A percentile compares a stretch with the other conserved stretches of the same genome.
phyloP scores from a whole-genome alignment of 2,888 invertebrate species.

The Acleris holmiana region DNA sequence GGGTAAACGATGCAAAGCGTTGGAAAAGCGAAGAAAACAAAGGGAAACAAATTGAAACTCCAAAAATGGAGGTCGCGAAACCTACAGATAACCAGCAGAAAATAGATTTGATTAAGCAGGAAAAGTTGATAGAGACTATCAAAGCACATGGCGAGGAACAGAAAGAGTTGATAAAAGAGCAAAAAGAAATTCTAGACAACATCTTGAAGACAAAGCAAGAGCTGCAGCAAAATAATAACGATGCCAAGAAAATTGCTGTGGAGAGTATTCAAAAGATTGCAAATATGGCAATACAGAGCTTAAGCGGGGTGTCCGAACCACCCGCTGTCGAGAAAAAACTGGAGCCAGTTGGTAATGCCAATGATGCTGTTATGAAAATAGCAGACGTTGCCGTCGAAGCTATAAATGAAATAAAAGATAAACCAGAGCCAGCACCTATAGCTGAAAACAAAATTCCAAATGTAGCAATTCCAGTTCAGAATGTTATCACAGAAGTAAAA shows the following conservation, averaged over 20 bases:
- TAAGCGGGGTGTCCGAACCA: conserved; percentile 71
- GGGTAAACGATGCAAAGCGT: conserved; percentile 53
- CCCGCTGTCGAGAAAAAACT: conserved; percentile 45
- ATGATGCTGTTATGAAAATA: conserved; percentile 49
- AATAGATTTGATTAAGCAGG: conserved; percentile 68
- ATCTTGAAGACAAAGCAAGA: conserved; percentile 84
- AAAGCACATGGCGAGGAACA: conserved; percentile 88
- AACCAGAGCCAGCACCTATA: conserved; percentile 43
- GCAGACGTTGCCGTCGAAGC: conserved; percentile 43
- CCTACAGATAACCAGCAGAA: conserved; percentile 51
- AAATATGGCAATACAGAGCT: conserved; percentile 74
- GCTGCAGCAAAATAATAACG: conserved; percentile 73
- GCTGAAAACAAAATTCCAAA: conserved; percentile 22
- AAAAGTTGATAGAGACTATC: conserved; percentile 85
- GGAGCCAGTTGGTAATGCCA: conserved; percentile 26
- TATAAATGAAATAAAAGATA: conserved; percentile 35
- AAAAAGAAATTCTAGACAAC: conserved; percentile 86
- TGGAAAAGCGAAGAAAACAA: conserved; percentile 49
- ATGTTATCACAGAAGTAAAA: conserved; percentile 19
- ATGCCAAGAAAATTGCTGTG: conserved; percentile 78
- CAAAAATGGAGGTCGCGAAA: conserved; percentile 42
- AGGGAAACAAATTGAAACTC: conserved; percentile 45
- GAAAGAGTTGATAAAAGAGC: conserved; percentile 87
- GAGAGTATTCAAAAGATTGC: conserved; percentile 81
- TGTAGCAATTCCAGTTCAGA: conserved; percentile 21